phyloP scores from a whole-genome alignment of 1,140 invertebrate species.

The Scaptodrosophila lebanonensis region DNA sequence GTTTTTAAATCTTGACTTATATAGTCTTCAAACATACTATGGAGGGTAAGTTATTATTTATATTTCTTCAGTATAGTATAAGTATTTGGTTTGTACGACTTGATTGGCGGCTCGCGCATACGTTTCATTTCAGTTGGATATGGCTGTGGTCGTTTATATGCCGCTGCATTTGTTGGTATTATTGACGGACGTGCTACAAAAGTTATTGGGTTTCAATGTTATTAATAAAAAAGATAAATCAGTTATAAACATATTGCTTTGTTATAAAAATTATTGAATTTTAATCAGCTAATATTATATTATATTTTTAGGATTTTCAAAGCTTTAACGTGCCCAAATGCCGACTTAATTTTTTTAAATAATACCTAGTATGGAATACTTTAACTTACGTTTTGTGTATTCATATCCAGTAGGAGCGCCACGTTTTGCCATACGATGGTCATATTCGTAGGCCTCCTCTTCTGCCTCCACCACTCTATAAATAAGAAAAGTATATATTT shows the following conservation, averaged over 20 bases:
- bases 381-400: slow-evolving; percentile 62
- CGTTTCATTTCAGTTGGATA: slow-evolving; percentile 72
- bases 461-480: slow-evolving; percentile 58
- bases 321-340: neutral
- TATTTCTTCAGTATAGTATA: slow-evolving; percentile 67
- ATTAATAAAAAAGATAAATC: slow-evolving; percentile 59
- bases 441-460: slow-evolving; percentile 61
- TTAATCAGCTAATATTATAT: slow-evolving; percentile 31
- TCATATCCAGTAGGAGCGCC: slow-evolving; percentile 50
- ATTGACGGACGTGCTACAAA: slow-evolving; percentile 74
- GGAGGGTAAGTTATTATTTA: slow-evolving; percentile 58
- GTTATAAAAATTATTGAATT: slow-evolving; percentile 65
- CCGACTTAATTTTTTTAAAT: slow-evolving; percentile 10
- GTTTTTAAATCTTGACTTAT: slow-evolving; percentile 15
- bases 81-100: slow-evolving; percentile 68
- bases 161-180: slow-evolving; percentile 68
- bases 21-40: slow-evolving; percentile 4
- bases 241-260: slow-evolving; percentile 25
- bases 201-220: slow-evolving; percentile 63
- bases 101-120: slow-evolving; percentile 67
- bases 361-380: neutral
- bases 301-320: too few relatives aligned
- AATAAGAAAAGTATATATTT: slow-evolving; percentile 13
- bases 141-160: slow-evolving; percentile 66
- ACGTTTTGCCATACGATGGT: slow-evolving; percentile 58